Base-by-base conservation (phyloP, 2,113 vertebrate genomes). In the Polypterus senegalus region DNA sequence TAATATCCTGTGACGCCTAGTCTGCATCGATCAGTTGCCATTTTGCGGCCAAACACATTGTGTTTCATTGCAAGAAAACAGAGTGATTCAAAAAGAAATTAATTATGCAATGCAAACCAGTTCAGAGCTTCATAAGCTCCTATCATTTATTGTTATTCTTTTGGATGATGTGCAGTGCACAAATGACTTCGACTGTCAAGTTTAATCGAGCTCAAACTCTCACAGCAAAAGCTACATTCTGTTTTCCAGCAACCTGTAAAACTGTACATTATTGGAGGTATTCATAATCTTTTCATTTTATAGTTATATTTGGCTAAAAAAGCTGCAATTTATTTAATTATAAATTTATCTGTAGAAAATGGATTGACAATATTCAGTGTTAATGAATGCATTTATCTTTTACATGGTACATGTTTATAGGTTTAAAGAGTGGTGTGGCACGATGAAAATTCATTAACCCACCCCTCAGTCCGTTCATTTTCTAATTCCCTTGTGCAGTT, bases 131-230 rank as follows among this genome's bases (percentile, higher is more conserved):
- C 75, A 69, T 78, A 76, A 69, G 73, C 67, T 78, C 74, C 78
- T 77, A 81, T 77, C 81, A 79, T 72, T 71, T 73, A 73, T 79
- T 79, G 79, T 80, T 81, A 79, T 72, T 78, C 79, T 76, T 71
- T 78, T 69, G 74, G 76, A 79, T 70, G 76, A 79, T 62, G 60
- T 81, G 76, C 80, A 73, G 64, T 70, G 72, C 68, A 47, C 53
- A 74, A 76, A 71, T 73, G 78, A 84, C 74, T 43, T 70, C 68
- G 73, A 72, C 63, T 83, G 81, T 86, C 81, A 79, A 71, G 81
- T 78, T 71, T 65, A 79, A 81, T 77, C 77, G 80, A 79, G 74
- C 75, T 79, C 69, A 68, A 67, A 70, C 69, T 62, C 63, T 67
- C 46, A n/a, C 46, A n/a, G 60, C 9, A 9, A 47, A 52, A 51